phyloP scores from a whole-genome alignment of 2,888 invertebrate genomes.

The Cataglyphis livida region DNA sequence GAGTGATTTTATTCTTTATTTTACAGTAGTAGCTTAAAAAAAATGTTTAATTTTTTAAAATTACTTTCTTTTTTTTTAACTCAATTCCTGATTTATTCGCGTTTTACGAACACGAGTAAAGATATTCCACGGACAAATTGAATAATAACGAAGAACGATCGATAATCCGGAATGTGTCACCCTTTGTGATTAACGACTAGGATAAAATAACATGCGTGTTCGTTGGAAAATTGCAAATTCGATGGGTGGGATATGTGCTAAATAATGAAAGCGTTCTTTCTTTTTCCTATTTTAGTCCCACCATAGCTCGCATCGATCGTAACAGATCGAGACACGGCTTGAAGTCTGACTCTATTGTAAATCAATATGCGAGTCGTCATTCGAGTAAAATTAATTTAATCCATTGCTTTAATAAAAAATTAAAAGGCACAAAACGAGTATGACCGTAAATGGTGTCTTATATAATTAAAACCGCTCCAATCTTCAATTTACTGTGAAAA shows the following conservation, averaged over 20 bases:
- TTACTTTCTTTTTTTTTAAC: background rate
- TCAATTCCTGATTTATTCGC: constrained; percentile 3
- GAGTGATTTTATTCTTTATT: background rate
- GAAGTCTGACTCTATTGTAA: background rate
- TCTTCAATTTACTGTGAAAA: background rate
- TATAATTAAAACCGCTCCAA: background rate
- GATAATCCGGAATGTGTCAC: constrained; percentile 5
- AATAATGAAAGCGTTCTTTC: constrained; percentile 33
- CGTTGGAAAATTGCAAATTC: constrained; percentile 24
- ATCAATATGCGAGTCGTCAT: background rate
- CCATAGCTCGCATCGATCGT: constrained; percentile 7
- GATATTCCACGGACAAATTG: constrained; percentile 16
- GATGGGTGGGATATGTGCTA: background rate
- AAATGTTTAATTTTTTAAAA: background rate
- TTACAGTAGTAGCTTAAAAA: background rate
- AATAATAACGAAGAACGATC: constrained; percentile 28
- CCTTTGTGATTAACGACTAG: background rate
- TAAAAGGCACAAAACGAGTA: background rate
- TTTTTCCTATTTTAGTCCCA: background rate
- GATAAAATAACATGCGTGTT: background rate
- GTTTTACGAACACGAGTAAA: background rate
- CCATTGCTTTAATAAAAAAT: background rate
- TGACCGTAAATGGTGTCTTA: background rate
- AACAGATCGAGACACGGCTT: background rate
- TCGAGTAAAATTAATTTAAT: background rate